Evolutionary conservation across 2,113 vertebrate species (phyloP).

Genomic region (Upupa epops): DNA sequence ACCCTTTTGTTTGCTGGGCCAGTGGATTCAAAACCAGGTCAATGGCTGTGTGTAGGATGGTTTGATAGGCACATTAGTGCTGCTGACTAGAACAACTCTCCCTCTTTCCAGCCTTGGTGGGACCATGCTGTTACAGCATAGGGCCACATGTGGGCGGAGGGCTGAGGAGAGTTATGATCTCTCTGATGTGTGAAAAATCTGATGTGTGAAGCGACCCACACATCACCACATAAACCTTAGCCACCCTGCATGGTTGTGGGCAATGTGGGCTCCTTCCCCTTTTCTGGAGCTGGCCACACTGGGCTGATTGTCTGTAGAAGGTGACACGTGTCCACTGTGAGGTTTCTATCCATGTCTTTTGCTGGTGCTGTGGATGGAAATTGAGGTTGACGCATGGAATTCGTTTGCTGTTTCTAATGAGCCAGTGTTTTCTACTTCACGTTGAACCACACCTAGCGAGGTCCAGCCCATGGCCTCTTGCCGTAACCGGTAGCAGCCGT

Average conservation of each 20-base stretch:
- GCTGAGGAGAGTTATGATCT: background rate
- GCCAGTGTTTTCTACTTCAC: background rate
- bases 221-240: background rate
- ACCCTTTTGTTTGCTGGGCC: background rate
- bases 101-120: background rate
- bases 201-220: background rate
- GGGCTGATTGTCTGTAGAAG: background rate
- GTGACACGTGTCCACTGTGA: background rate
- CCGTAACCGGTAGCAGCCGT: background rate
- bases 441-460: background rate
- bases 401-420: background rate
- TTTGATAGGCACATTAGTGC: background rate
- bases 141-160: rapidly evolving
- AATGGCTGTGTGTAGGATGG: rapidly evolving
- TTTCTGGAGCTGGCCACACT: background rate
- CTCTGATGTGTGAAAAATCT: background rate
- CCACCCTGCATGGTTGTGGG: background rate
- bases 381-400: background rate
- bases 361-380: background rate
- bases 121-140: background rate
- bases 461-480: background rate
- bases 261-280: background rate
- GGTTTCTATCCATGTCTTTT: background rate
- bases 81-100: background rate
- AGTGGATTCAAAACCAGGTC: background rate